Evolutionary conservation across 1,140 invertebrate genomes (phyloP).

Genomic region (Carcinoscorpius rotundicauda): DNA sequence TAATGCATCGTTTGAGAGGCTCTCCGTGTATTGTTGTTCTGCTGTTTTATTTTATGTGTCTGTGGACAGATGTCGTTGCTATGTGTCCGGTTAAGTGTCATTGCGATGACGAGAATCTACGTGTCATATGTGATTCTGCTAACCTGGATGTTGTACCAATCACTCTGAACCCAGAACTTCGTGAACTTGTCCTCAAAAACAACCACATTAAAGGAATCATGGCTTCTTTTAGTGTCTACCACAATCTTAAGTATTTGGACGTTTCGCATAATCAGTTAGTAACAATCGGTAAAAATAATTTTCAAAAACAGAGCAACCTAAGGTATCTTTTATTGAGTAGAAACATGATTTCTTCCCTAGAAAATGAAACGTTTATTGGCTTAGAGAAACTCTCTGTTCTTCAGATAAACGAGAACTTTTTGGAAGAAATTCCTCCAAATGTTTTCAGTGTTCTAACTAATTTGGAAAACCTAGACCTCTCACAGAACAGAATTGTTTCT

Average conservation of each 20-base stretch:
- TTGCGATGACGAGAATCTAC: constrained; percentile 75
- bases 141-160: constrained; percentile 79
- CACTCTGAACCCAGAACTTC: constrained; percentile 75
- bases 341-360: constrained; percentile 44
- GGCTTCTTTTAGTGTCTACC: constrained; percentile 73
- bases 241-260: constrained; percentile 66
- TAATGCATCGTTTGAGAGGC: constrained; percentile 11
- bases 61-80: neutral
- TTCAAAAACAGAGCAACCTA: constrained; percentile 38
- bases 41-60: constrained; percentile 15
- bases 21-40: constrained; percentile 14
- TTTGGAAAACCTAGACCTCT: constrained; percentile 53
- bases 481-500: constrained; percentile 56
- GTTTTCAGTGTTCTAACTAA: constrained; percentile 54
- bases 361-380: constrained; percentile 57
- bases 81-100: constrained; percentile 57
- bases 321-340: constrained; percentile 50
- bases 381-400: constrained; percentile 55
- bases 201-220: constrained; percentile 78
- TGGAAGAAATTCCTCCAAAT: constrained; percentile 64
- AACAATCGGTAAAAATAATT: constrained; percentile 51
- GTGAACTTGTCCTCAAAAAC: constrained; percentile 64
- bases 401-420: constrained; percentile 61
- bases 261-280: constrained; percentile 69
- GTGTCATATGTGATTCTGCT: constrained; percentile 69